Evolutionary conservation across 1,140 invertebrate species (phyloP).

Genomic region (Procambarus clarkii): DNA sequence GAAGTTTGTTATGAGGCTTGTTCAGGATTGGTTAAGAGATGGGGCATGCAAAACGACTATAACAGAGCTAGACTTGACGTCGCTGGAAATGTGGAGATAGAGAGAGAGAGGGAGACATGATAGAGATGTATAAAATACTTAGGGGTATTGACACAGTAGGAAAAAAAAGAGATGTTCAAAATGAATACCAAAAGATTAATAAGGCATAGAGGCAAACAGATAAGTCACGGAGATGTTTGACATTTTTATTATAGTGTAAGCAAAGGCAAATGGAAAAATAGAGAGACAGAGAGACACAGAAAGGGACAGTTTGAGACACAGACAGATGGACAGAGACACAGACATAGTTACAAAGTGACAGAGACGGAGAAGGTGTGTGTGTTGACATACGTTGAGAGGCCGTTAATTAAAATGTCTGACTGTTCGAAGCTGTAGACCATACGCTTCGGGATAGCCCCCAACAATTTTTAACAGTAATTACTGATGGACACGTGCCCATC

Average conservation of each 20-base stretch:
- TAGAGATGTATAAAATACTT: too few relatives aligned
- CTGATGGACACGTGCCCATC: not conserved
- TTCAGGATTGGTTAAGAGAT: too few relatives aligned
- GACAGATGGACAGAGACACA: slow-evolving; percentile 8
- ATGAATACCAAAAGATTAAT: too few relatives aligned
- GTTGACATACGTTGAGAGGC: not conserved
- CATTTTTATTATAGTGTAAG: not conserved
- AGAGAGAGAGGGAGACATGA: too few relatives aligned
- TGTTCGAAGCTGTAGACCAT: not conserved
- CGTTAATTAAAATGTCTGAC: not conserved
- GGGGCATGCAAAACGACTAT: too few relatives aligned
- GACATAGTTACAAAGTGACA: not conserved
- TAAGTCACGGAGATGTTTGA: too few relatives aligned
- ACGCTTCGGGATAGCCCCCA: not conserved
- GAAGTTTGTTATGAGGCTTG: too few relatives aligned
- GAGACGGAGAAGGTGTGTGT: not conserved
- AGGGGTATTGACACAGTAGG: too few relatives aligned
- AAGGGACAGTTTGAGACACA: slow-evolving; percentile 11
- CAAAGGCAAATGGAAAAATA: not conserved
- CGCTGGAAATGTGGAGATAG: too few relatives aligned
- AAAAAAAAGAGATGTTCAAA: too few relatives aligned
- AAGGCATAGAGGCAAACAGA: too few relatives aligned
- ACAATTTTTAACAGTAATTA: not conserved
- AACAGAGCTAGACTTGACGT: too few relatives aligned
- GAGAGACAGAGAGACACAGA: slow-evolving; percentile 16